Evolutionary conservation across 2,113 vertebrate species (phyloP).

Genomic region (Sturnus vulgaris): DNA sequence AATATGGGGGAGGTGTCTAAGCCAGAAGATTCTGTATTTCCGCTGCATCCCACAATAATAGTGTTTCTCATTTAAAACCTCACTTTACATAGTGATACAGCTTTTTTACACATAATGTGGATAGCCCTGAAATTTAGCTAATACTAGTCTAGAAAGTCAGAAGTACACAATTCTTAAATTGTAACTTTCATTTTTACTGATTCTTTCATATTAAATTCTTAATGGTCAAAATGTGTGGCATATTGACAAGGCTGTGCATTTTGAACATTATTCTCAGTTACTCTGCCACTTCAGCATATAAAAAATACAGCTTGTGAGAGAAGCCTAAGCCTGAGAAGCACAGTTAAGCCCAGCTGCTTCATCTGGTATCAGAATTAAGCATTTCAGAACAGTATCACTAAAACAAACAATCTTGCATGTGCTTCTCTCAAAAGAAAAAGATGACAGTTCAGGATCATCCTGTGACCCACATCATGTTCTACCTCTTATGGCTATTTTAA

Average conservation of each 20-base stretch:
- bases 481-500: neutral
- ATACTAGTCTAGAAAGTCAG: neutral
- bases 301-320: neutral
- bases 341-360: neutral
- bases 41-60: neutral
- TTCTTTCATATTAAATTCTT: neutral
- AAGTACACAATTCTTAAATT: neutral
- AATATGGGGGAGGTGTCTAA: neutral
- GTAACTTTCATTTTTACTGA: neutral
- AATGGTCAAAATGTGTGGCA: neutral
- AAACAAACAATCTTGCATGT: neutral
- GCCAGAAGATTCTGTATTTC: neutral
- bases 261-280: neutral
- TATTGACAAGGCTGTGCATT: neutral
- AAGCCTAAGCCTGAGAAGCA: neutral
- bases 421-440: neutral
- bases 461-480: neutral
- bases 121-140: neutral
- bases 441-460: neutral
- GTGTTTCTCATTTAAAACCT: constrained; percentile 7
- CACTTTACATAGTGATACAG: neutral
- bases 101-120: neutral
- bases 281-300: neutral
- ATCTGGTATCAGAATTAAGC: neutral
- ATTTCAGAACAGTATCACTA: neutral